Base-by-base conservation (phyloP, 2,113 vertebrate genomes). In the Calypte anna region DNA sequence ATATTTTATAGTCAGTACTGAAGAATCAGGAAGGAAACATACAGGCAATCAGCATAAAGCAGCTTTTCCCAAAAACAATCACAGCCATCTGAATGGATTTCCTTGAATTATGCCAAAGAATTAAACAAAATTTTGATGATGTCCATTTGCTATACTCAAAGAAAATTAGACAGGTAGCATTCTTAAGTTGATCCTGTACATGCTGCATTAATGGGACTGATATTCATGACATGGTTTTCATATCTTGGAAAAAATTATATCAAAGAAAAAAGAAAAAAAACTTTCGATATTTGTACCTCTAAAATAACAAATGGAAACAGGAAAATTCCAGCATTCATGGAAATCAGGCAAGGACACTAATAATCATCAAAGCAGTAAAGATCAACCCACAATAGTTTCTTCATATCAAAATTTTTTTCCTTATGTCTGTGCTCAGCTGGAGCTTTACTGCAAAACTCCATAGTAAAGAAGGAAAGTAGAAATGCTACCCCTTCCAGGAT, bases 91-190 rank as follows among this genome's bases (percentile, higher is more conserved):
- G 63, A 93, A 91, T 96, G 78, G 38, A 94, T 96, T 95, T 97
- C 94, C 95, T 94, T 95, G 74, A 94, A 97, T 94, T 95, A 95
- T 94, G 54, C 16, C 6, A 8, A 85, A 94, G 59, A 90, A 94
- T 78, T 91, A 96, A 96, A 95, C 87, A 90, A 86, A 69, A 82
- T 36, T 76, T 73, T 86, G 91, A 91, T 68, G 68, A 93, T 86
- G 30, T 4, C 54, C 74, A 94, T 53, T 82, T 86, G 11, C 67
- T 72, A 15, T 23, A 61, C n/a, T 91, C 30, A 64, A 88, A 64
- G 44, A 90, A 87, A 2, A 1, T 27, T 22, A 63, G 28, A 66
- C 40, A 82, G 40, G 48, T 69, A 91, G 28, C 30, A 69, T 21
- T 70, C 36, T 68, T 58, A 79, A 73, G 4, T 5, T n/a, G 43